Percentiles rank a stretch among this genome's conserved stretches.
These are phyloP conservation scores for Lasioglossum oenotherae DNA, from an alignment of 2,888 invertebrate genomes.

Conservation along the genomic window DNA sequence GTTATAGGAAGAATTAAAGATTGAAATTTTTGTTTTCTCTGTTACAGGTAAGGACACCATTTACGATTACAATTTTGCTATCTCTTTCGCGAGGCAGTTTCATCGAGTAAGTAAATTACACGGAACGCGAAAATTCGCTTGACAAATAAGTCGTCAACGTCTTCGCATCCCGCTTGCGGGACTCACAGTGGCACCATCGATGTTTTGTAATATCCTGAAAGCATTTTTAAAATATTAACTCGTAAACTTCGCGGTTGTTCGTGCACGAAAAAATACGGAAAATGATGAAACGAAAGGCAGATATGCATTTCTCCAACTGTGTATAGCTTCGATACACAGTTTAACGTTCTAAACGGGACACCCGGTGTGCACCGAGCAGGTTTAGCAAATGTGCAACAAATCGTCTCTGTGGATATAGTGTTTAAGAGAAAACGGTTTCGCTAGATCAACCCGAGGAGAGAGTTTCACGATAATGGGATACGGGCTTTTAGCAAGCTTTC, in stretches of 20 bases:
- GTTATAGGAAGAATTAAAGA: too few relatives aligned
- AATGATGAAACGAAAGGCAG: not conserved
- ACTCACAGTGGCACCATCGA: not conserved
- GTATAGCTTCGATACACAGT: too few relatives aligned
- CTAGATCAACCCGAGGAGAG: not conserved
- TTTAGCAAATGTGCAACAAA: not conserved
- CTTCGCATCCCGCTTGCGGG: not conserved
- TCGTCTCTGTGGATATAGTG: not conserved
- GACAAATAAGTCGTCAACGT: not conserved
- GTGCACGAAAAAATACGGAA: not conserved
- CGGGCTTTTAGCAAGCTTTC: not conserved
- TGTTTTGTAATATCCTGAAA: not conserved
- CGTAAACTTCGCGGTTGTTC: not conserved
- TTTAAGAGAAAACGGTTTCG: slow-evolving; percentile 16
- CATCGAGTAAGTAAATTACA: not conserved
- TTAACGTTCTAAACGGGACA: not conserved
- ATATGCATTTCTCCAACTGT: too few relatives aligned
- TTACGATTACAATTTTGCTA: not conserved
- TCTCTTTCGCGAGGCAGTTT: not conserved
- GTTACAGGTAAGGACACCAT: not conserved
- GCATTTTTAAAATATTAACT: not conserved
- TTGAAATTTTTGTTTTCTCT: not conserved
- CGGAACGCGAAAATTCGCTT: not conserved
- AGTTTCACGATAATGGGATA: not conserved
- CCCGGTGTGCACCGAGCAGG: not conserved